phyloP scores from a whole-genome alignment of 2,888 invertebrate species.

The Polylopha cassiicola region DNA sequence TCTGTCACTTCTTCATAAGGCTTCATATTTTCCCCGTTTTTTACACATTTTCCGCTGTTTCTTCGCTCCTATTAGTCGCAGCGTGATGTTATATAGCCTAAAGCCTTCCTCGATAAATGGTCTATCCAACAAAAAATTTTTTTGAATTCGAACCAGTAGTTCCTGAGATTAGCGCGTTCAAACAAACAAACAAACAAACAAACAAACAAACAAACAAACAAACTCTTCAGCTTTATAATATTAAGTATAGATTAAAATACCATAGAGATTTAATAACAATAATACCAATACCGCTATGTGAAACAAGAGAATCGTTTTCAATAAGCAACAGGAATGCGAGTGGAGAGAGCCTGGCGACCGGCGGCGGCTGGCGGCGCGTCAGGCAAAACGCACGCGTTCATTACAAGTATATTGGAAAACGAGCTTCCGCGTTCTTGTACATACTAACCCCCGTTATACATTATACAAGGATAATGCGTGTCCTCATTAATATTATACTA shows the following conservation, averaged over 20 bases:
- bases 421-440: slow-evolving; percentile 63
- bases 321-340: slow-evolving; percentile 48
- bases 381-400: slow-evolving; percentile 53
- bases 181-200: too few relatives aligned
- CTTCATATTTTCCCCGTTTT: too few relatives aligned
- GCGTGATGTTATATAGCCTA: too few relatives aligned
- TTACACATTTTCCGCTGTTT: too few relatives aligned
- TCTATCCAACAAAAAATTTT: too few relatives aligned
- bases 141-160: too few relatives aligned
- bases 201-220: too few relatives aligned
- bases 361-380: slow-evolving; percentile 34
- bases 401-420: slow-evolving; percentile 65
- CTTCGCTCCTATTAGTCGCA: too few relatives aligned
- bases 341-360: slow-evolving; percentile 23
- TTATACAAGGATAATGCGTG: slow-evolving; percentile 33
- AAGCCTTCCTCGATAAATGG: too few relatives aligned
- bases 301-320: slow-evolving; percentile 17
- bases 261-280: slow-evolving; percentile 2
- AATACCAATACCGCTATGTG: slow-evolving; percentile 5
- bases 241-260: not conserved
- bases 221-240: too few relatives aligned
- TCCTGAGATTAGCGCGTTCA: too few relatives aligned
- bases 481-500: slow-evolving; percentile 12
- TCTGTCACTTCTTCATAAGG: too few relatives aligned
- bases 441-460: slow-evolving; percentile 47